These are phyloP conservation scores for Periophthalmus modestus DNA, from an alignment of 2,113 vertebrate species.

Conservation along the genomic window DNA sequence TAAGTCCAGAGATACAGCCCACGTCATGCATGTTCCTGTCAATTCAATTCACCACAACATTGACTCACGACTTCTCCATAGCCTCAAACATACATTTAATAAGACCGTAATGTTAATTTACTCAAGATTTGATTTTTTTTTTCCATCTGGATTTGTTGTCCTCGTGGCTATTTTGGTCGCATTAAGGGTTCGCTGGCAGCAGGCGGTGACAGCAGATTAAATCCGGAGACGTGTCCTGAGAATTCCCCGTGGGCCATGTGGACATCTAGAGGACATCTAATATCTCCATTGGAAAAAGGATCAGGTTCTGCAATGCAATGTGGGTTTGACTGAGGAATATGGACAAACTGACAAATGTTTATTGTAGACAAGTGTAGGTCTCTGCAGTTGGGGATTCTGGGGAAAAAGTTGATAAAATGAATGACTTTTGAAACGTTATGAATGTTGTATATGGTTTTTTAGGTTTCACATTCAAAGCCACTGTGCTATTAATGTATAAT, in stretches of 20 bases:
- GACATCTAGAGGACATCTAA: constrained; percentile 50
- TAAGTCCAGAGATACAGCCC: background rate
- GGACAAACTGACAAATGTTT: background rate
- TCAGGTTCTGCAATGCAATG: background rate
- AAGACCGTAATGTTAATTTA: background rate
- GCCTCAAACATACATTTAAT: background rate
- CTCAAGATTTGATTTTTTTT: background rate
- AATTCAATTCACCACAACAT: constrained; percentile 3
- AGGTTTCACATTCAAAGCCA: too few relatives aligned
- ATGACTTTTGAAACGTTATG: background rate
- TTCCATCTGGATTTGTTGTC: background rate
- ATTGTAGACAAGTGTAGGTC: background rate
- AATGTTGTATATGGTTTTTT: background rate
- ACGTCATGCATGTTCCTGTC: background rate
- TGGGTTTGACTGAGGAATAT: background rate
- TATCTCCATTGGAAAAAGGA: constrained; percentile 7
- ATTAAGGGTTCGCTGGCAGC: background rate
- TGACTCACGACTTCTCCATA: constrained; percentile 1
- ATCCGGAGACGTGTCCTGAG: constrained; percentile 11
- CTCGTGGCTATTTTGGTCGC: background rate
- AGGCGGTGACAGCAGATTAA: constrained; percentile 16
- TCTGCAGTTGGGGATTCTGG: background rate
- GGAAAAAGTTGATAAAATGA: background rate
- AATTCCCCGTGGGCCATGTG: constrained; percentile 21
- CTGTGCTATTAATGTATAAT: too few relatives aligned